Conservation (phyloP, 2,888 invertebrate species). For the Limenitis camilla region DNA sequence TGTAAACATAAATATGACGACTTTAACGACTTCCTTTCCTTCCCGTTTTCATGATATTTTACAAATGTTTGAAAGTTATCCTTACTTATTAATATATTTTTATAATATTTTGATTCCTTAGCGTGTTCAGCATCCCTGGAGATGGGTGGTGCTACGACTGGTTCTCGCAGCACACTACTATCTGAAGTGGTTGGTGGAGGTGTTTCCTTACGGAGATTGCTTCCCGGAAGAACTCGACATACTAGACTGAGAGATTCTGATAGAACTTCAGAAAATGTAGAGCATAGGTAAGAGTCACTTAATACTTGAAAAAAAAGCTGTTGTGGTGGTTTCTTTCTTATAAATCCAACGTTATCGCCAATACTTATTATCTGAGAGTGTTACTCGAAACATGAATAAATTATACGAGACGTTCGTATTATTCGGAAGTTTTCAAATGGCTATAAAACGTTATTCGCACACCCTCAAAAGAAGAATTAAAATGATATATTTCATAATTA, state of each 20-base stretch:
- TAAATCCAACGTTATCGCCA: neutral
- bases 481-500: no score
- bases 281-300: slow-evolving; percentile 42
- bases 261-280: slow-evolving; percentile 44
- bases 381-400: no score
- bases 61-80: no score
- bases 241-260: slow-evolving; percentile 77
- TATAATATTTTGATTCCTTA: slow-evolving; percentile 21
- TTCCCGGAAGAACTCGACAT: slow-evolving; percentile 64
- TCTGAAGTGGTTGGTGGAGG: slow-evolving; percentile 84
- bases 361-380: no score
- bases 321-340: neutral
- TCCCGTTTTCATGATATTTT: no score
- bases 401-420: no score
- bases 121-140: slow-evolving; percentile 66
- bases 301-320: neutral
- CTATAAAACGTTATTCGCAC: no score
- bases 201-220: slow-evolving; percentile 52
- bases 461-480: no score
- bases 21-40: no score
- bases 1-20: no score
- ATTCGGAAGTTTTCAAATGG: no score
- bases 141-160: slow-evolving; percentile 73
- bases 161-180: slow-evolving; percentile 84
- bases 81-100: no score